A percentile compares a stretch with the other conserved stretches of the same genome.
Conservation (phyloP, 2,797 vertebrate species). For the Cirrhinus molitorella region DNA sequence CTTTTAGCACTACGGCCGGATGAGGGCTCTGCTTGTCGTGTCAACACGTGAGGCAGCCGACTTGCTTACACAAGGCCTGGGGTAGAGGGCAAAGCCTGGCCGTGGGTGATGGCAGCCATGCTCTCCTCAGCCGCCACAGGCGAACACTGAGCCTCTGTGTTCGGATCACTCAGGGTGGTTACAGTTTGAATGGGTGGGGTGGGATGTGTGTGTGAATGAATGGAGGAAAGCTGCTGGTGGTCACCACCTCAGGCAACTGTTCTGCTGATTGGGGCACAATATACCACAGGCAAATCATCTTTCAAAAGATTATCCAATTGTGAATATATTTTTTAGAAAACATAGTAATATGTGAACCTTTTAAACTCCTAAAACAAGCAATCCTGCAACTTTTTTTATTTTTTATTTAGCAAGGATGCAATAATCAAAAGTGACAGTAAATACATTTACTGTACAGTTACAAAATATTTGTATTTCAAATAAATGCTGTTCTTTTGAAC, state of each 20-base stretch:
- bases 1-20: constrained; percentile 59
- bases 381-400: not conserved
- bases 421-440: not conserved
- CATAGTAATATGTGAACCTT: not conserved
- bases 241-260: constrained; percentile 31
- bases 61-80: constrained; percentile 57
- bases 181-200: constrained; percentile 31
- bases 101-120: constrained; percentile 60
- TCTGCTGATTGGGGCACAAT: constrained; percentile 29
- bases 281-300: not conserved
- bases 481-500: not conserved
- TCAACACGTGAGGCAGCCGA: constrained; percentile 59
- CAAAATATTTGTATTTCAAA: not conserved
- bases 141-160: constrained; percentile 63
- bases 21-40: constrained; percentile 60
- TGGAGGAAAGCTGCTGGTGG: constrained; percentile 32
- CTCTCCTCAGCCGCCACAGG: constrained; percentile 35
- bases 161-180: constrained; percentile 43
- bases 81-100: constrained; percentile 58
- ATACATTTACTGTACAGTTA: not conserved
- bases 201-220: constrained; percentile 36
- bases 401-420: not conserved
- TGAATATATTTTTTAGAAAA: not conserved
- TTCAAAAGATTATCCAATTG: not conserved
- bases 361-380: not conserved